phyloP scores from a whole-genome alignment of 1,140 invertebrate species.

The Calosoma granatense region DNA sequence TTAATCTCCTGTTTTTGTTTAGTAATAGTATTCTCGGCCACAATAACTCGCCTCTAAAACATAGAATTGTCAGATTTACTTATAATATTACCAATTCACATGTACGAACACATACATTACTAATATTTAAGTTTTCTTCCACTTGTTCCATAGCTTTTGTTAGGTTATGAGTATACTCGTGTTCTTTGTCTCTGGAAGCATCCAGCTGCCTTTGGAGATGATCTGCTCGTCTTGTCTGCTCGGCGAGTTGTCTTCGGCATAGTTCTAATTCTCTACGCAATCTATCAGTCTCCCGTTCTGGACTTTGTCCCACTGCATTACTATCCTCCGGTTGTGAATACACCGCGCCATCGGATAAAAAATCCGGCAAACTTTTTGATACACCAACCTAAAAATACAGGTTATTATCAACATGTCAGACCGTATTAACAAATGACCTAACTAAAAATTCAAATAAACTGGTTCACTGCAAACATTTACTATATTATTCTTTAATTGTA shows the following conservation, averaged over 20 bases:
- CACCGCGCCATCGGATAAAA: constrained; percentile 61
- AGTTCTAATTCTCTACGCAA: constrained; percentile 44
- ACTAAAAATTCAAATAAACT: too few species aligned
- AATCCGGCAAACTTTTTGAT: constrained; percentile 59
- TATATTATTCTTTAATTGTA: too few species aligned
- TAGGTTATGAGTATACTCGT: constrained; percentile 40
- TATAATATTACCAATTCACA: background rate
- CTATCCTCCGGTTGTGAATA: constrained; percentile 27
- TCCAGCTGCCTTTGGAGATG: constrained; percentile 44
- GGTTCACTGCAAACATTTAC: too few species aligned
- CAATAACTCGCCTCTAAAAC: constrained; percentile 42
- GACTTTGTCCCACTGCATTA: constrained; percentile 34
- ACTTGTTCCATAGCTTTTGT: constrained; percentile 47
- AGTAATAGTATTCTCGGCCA: constrained; percentile 42
- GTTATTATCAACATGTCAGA: too few species aligned
- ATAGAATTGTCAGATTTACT: constrained; percentile 9
- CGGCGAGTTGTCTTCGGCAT: constrained; percentile 38
- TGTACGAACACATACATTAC: constrained; percentile 39
- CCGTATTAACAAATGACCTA: too few species aligned
- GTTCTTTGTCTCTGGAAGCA: constrained; percentile 36
- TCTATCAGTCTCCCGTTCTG: constrained; percentile 42
- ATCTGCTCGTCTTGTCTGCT: constrained; percentile 40
- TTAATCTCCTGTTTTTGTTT: constrained; percentile 48
- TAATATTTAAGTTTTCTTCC: constrained; percentile 46
- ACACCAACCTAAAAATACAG: constrained; percentile 32